A percentile compares a stretch with the other conserved stretches of the same genome.
These are phyloP conservation scores for Pseudorasbora parva DNA, from an alignment of 2,113 vertebrate species.

Conservation along the genomic window DNA sequence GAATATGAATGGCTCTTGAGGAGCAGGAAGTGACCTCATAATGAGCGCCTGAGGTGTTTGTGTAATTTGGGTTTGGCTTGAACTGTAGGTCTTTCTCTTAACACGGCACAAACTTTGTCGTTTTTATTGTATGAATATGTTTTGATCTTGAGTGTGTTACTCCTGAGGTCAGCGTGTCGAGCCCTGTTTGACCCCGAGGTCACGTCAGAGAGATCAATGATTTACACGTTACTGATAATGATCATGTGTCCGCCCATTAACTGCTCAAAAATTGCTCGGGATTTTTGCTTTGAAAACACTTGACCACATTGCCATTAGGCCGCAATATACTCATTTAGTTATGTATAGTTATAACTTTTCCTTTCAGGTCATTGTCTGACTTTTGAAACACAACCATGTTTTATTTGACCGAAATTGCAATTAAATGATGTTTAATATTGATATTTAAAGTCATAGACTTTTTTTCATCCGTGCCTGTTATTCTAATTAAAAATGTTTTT, in stretches of 20 bases:
- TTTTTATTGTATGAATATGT: background rate
- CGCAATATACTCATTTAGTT: too few species aligned
- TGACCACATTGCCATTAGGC: too few species aligned
- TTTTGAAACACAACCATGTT: background rate
- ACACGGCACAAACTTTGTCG: background rate
- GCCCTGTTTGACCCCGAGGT: slow-evolving; percentile 26
- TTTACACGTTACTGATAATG: background rate
- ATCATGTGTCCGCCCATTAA: background rate
- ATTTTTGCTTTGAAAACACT: background rate
- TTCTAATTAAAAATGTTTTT: background rate
- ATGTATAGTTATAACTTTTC: background rate
- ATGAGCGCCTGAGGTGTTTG: background rate
- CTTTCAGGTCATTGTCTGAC: background rate
- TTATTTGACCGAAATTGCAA: background rate
- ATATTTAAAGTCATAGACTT: too few species aligned
- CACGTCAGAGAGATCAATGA: background rate
- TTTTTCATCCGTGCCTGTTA: background rate
- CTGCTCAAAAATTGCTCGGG: background rate
- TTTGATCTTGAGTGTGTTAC: background rate
- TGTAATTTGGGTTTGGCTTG: slow-evolving; percentile 6
- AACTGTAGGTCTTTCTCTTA: background rate
- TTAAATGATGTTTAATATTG: too few species aligned
- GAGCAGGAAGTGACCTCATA: slow-evolving; percentile 42
- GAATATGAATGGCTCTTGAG: slow-evolving; percentile 54
- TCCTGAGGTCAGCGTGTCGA: background rate